Evolutionary conservation across 1,140 invertebrate genomes (phyloP).

Genomic region (Homarus americanus): DNA sequence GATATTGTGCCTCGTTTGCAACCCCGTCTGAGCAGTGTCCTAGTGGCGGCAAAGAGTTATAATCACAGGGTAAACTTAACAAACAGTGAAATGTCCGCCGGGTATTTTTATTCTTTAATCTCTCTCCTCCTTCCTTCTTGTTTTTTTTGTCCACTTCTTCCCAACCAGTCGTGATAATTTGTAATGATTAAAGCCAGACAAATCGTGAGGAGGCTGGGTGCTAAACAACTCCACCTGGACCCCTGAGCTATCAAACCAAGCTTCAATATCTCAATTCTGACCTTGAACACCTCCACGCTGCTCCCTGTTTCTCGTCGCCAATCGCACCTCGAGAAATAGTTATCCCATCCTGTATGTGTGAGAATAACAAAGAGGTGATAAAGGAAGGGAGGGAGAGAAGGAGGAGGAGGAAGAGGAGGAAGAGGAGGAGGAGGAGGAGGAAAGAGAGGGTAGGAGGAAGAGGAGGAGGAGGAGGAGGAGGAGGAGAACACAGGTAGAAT

Average conservation of each 20-base stretch:
- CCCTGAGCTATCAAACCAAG: not conserved
- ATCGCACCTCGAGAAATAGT: no score
- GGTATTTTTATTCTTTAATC: conserved; percentile 10
- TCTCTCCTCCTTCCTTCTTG: not conserved
- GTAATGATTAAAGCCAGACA: conserved; percentile 42
- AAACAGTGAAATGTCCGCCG: not conserved
- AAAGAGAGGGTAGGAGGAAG: no score
- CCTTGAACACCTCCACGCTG: no score
- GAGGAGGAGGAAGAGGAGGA: no score
- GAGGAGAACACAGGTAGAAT: not conserved
- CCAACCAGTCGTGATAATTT: conserved; percentile 35
- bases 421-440: not conserved
- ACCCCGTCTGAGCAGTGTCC: not conserved
- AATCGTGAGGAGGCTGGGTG: conserved; percentile 4
- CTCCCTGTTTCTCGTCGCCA: no score
- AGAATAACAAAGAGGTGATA: no score
- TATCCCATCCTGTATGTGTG: no score
- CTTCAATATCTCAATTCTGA: not conserved
- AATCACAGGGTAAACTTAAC: conserved; percentile 11
- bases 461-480: not conserved
- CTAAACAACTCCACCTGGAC: not conserved
- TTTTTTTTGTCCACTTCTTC: not conserved
- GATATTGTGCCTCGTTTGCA: no score
- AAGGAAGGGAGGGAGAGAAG: no score
- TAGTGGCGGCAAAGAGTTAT: not conserved